phyloP scores from a whole-genome alignment of 2,888 invertebrate species.

The Drosophila robusta region DNA sequence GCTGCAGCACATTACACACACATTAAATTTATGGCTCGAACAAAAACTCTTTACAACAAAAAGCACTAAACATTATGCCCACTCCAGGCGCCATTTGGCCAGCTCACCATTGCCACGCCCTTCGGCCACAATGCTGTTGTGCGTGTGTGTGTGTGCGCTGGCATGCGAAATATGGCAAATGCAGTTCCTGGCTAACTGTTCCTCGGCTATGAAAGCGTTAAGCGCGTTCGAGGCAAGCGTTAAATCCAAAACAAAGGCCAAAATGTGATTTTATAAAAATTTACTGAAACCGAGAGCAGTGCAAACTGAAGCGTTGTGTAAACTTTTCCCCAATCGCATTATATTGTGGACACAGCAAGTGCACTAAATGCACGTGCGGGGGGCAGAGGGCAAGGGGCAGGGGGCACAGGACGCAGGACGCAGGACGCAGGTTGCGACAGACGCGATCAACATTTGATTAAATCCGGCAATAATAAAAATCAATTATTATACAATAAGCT shows the following conservation, averaged over 20 bases:
- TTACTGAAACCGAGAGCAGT: slow-evolving; percentile 5
- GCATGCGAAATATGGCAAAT: slow-evolving; percentile 42
- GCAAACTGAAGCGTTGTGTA: slow-evolving; percentile 11
- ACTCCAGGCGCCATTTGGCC: slow-evolving; percentile 35
- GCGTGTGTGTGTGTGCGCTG: slow-evolving; percentile 10
- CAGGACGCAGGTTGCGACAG: slow-evolving; percentile 10
- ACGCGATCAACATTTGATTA: slow-evolving; percentile 6
- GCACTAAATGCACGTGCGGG: neutral
- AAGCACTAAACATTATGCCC: slow-evolving; percentile 75
- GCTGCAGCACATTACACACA: slow-evolving; percentile 67
- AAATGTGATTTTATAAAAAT: slow-evolving; percentile 32
- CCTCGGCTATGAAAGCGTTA: neutral
- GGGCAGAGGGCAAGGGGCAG: neutral
- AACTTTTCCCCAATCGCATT: neutral
- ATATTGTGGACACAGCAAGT: neutral
- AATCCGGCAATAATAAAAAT: slow-evolving; percentile 53
- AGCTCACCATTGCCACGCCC: slow-evolving; percentile 50
- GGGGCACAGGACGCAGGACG: too few species aligned
- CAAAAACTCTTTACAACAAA: slow-evolving; percentile 72
- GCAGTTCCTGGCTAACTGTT: slow-evolving; percentile 32
- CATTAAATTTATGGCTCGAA: slow-evolving; percentile 70
- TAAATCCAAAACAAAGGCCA: slow-evolving; percentile 22
- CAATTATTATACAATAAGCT: slow-evolving; percentile 69
- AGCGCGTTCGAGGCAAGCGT: slow-evolving; percentile 14
- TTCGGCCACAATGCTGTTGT: slow-evolving; percentile 13